Conservation (phyloP, 1,140 invertebrate genomes). For the Leptonema lineaticorne region DNA sequence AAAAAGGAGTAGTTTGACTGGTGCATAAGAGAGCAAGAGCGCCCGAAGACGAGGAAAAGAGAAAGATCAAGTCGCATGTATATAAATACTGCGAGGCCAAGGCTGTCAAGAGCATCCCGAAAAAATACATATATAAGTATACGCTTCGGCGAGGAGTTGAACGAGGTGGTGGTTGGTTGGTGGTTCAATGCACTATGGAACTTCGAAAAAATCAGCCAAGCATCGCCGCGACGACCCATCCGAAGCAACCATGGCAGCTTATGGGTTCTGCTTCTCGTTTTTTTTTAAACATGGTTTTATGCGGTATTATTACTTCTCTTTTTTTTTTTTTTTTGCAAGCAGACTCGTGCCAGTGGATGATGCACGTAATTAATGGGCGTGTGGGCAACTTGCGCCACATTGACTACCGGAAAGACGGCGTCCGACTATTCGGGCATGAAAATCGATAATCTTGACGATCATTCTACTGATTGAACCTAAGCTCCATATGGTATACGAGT, state of each 20-base stretch:
- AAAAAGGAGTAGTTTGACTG: background rate
- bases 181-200: conserved; percentile 13
- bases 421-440: conserved; percentile 3
- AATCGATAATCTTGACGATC: conserved; percentile 6
- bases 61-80: conserved; percentile 7
- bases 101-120: conserved; percentile 15
- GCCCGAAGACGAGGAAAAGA: too few relatives aligned
- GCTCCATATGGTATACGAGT: too few relatives aligned
- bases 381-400: background rate
- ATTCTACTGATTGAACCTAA: background rate
- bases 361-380: conserved; percentile 20
- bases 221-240: background rate
- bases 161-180: background rate
- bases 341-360: conserved; percentile 9
- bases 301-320: background rate
- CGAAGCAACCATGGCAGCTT: background rate
- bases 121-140: conserved; percentile 5
- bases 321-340: background rate
- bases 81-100: conserved; percentile 14
- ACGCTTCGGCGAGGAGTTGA: background rate
- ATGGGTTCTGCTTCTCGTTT: background rate
- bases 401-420: conserved; percentile 15
- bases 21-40: background rate
- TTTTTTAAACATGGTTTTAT: background rate
- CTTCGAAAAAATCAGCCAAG: background rate